Conservation (phyloP, 2,797 vertebrate species). For the Phataginus tricuspis region DNA sequence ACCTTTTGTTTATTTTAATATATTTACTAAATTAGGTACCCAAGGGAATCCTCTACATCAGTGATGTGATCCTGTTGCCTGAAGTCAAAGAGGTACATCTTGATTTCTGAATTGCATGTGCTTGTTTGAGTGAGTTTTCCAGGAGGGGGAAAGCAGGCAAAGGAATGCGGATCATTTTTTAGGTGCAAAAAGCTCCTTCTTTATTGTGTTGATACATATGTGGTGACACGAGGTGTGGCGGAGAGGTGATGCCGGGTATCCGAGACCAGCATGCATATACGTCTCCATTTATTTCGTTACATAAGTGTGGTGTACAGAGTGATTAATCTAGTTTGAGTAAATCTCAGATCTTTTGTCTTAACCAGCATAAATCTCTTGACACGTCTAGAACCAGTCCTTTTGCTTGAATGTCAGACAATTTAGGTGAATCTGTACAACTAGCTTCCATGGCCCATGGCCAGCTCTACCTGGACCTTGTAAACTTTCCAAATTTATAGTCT, state of each 20-base stretch:
- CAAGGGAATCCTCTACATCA: slow-evolving; percentile 90
- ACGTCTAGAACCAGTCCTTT: not conserved
- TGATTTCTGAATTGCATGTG: slow-evolving; percentile 79
- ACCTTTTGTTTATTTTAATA: slow-evolving; percentile 87
- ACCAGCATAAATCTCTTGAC: not conserved
- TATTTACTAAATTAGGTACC: slow-evolving; percentile 90
- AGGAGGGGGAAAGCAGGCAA: not conserved
- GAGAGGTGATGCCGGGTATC: not conserved
- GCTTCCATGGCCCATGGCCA: no score
- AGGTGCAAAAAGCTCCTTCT: not conserved
- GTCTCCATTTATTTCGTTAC: not conserved
- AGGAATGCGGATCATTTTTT: not conserved
- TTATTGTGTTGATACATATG: no score
- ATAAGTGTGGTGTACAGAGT: not conserved
- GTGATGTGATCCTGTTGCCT: slow-evolving; percentile 89
- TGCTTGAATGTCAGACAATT: not conserved
- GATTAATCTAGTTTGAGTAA: not conserved
- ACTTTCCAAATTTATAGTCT: not conserved
- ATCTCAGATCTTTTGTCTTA: not conserved
- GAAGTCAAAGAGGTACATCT: slow-evolving; percentile 87
- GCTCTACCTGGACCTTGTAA: not conserved
- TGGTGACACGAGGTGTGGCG: not conserved
- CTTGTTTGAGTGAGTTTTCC: slow-evolving; percentile 53
- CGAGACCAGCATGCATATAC: not conserved
- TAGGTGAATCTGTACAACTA: not conserved